A percentile compares a stretch with the other conserved stretches of the same genome.
Evolutionary conservation across 2,888 invertebrate genomes (phyloP).

Genomic region (Helleia helle): DNA sequence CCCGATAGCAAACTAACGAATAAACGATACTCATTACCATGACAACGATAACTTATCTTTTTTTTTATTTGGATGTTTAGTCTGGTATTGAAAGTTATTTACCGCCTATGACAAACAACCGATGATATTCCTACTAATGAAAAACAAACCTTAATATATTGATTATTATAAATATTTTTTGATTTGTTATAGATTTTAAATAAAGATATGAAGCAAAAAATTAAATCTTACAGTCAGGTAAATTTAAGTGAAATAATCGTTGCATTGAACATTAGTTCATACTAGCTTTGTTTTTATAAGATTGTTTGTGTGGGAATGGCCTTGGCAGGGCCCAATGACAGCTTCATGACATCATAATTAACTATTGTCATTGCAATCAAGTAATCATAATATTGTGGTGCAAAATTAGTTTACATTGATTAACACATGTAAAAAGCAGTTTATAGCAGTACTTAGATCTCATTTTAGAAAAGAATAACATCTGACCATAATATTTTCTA

Average conservation of each 20-base stretch:
- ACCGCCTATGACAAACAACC: no score
- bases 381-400: no score
- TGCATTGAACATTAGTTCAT: background rate
- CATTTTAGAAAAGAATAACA: background rate
- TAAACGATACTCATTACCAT: conserved; percentile 3
- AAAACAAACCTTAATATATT: no score
- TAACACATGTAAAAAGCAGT: background rate
- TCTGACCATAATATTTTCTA: conserved; percentile 32
- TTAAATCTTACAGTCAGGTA: conserved; percentile 52
- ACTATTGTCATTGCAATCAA: background rate
- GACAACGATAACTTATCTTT: background rate
- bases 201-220: conserved; percentile 48
- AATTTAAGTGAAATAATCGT: conserved; percentile 12
- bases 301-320: conserved; percentile 20
- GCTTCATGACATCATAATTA: conserved; percentile 26
- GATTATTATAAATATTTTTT: background rate
- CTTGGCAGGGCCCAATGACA: conserved; percentile 23
- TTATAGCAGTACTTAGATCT: background rate
- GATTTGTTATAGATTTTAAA: conserved; percentile 13
- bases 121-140: no score
- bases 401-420: background rate
- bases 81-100: conserved; percentile 39
- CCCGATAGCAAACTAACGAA: background rate
- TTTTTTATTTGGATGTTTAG: background rate
- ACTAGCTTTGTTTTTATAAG: background rate